These are phyloP conservation scores for Empidonax alnorum DNA, from an alignment of 2,113 vertebrate species.

Conservation along the genomic window DNA sequence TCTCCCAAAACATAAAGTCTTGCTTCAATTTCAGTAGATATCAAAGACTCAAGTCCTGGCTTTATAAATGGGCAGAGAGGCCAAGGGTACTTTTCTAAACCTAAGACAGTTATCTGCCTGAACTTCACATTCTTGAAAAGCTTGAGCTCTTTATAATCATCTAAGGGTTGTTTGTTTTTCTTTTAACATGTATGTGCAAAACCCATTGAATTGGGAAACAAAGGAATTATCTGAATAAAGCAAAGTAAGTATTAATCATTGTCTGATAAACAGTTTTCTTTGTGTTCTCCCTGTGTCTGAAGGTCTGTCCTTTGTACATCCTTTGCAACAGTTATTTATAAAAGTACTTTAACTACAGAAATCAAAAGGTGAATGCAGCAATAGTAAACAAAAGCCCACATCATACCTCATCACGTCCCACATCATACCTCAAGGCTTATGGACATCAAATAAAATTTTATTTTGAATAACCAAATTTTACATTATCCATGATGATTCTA, in stretches of 20 bases:
- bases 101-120: neutral
- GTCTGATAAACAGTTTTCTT: neutral
- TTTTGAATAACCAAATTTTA: neutral
- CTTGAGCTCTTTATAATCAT: neutral
- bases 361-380: neutral
- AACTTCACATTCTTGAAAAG: neutral
- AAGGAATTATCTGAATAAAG: neutral
- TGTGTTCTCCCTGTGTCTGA: neutral
- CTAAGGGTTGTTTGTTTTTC: neutral
- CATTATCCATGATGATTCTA: neutral
- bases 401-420: neutral
- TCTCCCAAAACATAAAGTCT: neutral
- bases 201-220: neutral
- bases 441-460: neutral
- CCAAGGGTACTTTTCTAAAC: neutral
- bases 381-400: neutral
- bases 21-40: neutral
- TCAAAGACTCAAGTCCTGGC: neutral
- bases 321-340: neutral
- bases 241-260: neutral
- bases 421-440: neutral
- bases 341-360: neutral
- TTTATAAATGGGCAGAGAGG: neutral
- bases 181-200: rapidly evolving
- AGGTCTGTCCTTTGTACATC: neutral